A percentile compares a stretch with the other conserved stretches of the same genome.
These are phyloP conservation scores for Mylabris sibirica DNA, from an alignment of 2,888 invertebrate genomes.

Conservation along the genomic window DNA sequence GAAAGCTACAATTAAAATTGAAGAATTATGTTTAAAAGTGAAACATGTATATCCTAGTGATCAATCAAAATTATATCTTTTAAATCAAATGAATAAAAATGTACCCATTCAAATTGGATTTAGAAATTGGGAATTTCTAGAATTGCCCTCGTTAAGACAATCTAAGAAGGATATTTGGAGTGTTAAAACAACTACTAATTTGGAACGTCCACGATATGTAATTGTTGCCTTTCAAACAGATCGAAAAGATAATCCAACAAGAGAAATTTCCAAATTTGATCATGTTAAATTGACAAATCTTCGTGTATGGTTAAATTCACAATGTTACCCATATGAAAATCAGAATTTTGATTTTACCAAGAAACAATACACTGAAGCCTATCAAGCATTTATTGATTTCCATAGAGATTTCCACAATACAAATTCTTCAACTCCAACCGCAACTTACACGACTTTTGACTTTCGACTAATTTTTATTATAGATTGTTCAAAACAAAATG, in stretches of 20 bases:
- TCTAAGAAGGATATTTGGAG: constrained; percentile 30
- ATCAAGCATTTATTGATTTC: not conserved
- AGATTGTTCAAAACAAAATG: constrained; percentile 40
- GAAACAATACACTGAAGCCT: not conserved
- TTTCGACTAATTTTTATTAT: constrained; percentile 28
- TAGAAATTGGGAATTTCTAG: constrained; percentile 35
- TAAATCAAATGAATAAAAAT: constrained; percentile 28
- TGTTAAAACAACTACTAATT: constrained; percentile 34
- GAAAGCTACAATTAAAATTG: not conserved
- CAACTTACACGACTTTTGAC: constrained; percentile 19
- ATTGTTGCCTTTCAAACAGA: too few relatives aligned
- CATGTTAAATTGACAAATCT: not conserved
- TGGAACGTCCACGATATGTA: too few relatives aligned
- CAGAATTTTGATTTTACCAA: not conserved
- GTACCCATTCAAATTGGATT: constrained; percentile 31
- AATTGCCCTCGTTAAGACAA: constrained; percentile 28
- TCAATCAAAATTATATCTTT: constrained; percentile 25
- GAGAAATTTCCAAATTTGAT: not conserved
- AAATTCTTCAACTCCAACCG: not conserved
- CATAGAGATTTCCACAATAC: not conserved
- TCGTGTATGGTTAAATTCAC: not conserved
- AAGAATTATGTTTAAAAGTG: constrained; percentile 23
- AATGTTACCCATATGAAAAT: not conserved
- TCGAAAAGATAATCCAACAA: too few relatives aligned
- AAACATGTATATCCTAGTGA: constrained; percentile 32